A percentile compares a stretch with the other conserved stretches of the same genome.
Conservation (phyloP, 1,140 invertebrate species). For the Microplitis mediator region DNA sequence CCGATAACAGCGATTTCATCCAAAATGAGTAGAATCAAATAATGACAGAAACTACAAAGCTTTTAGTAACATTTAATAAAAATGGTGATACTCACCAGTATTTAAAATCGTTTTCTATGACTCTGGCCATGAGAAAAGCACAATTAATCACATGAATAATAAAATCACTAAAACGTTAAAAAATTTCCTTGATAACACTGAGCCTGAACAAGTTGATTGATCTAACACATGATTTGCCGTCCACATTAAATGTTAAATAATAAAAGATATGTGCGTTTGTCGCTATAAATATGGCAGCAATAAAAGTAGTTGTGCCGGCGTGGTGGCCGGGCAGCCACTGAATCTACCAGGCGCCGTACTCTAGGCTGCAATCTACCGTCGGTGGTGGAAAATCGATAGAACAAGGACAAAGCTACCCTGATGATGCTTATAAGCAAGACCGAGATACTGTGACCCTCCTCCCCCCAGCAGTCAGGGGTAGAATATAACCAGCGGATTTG, state of each 20-base stretch:
- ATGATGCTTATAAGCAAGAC: neutral
- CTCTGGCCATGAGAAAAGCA: no score
- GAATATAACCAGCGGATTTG: neutral
- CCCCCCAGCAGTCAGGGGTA: neutral
- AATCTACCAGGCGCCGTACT: slow-evolving; percentile 35
- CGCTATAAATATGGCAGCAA: slow-evolving; percentile 29
- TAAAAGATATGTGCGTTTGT: slow-evolving; percentile 31
- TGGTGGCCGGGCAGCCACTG: slow-evolving; percentile 60
- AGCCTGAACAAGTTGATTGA: neutral
- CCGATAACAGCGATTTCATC: no score
- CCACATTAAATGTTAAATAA: neutral
- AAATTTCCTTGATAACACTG: neutral
- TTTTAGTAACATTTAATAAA: no score
- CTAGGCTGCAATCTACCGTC: slow-evolving; percentile 18
- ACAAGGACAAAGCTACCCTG: slow-evolving; percentile 40
- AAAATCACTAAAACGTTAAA: no score
- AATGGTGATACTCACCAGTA: no score
- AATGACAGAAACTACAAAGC: no score
- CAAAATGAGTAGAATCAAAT: no score
- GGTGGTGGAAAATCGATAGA: slow-evolving; percentile 55
- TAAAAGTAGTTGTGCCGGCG: slow-evolving; percentile 53
- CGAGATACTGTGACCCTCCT: neutral
- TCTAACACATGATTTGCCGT: neutral
- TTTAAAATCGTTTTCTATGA: no score
- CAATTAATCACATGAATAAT: no score